Base-by-base conservation (phyloP, 2,888 invertebrate species). In the Odontothrips loti region DNA sequence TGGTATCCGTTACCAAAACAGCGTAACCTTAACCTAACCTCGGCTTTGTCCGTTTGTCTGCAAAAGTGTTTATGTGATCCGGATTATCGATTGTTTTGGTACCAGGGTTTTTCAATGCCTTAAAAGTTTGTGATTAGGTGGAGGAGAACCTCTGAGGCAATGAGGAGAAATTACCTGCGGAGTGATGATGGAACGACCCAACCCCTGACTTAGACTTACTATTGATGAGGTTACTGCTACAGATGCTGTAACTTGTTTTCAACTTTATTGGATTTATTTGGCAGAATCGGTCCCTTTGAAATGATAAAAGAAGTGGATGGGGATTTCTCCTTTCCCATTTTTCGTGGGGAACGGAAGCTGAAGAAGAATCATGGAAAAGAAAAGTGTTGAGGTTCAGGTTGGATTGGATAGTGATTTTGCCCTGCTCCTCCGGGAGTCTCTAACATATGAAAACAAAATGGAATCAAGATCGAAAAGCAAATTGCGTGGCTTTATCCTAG, bases 371-470 rank as follows among this genome's bases (percentile, higher is more conserved):
- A 85, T 85, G 85, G 85, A 84, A 83, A 85, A 91, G 90, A 92
- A 91, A 90, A 92, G 93, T 91, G 93, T 94, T 86, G 93, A 93
- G 87, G 93, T 94, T 88, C 93, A 93, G 92, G 93, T 93, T 89
- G 68, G 68, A 11, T 87, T 89, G 84, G 93, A 93, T 90, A 93
- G 93, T 92, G 93, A 94, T 90, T 93, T 93, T 89, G 92, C 93
- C 87, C 90, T 93, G 89, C 90, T 93, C 87, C 90, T 93, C 87
- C 93, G 93, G 85, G 92, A 93, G 83, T 85, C 85, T 89, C 93
- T 93, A 89, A 91, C 92, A 85, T 93, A 93, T 89, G 93, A 94
- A 90, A 93, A 93, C 86, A 93, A 93, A 88, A 95, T 95, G 95
- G 95, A 95, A 91, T 92, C 94, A 86, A 89, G 90, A 89, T 92